A percentile compares a stretch with the other conserved stretches of the same genome.
These are phyloP conservation scores for Harpegnathos saltator DNA, from an alignment of 1,140 invertebrate genomes.

Conservation along the genomic window DNA sequence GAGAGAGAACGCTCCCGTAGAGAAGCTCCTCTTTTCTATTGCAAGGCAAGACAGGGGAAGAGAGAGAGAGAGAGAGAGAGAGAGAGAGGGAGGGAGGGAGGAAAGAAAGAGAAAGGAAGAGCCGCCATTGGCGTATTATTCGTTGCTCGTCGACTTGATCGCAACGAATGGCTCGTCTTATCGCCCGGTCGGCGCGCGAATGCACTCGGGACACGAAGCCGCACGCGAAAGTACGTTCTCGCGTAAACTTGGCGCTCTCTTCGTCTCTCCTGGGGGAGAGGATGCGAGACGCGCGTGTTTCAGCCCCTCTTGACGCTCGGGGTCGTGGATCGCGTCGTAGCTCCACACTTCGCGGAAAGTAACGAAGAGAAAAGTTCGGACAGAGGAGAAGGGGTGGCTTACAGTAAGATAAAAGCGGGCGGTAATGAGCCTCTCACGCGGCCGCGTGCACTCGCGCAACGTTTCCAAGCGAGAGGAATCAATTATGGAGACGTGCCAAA, in stretches of 20 bases:
- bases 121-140: not conserved
- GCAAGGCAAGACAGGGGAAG: too few species aligned
- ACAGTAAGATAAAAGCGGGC: slow-evolving; percentile 17
- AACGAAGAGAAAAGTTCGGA: slow-evolving; percentile 17
- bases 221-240: slow-evolving; percentile 16
- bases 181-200: not conserved
- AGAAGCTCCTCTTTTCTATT: too few species aligned
- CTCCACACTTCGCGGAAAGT: slow-evolving; percentile 13
- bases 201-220: slow-evolving; percentile 13
- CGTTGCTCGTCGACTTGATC: slow-evolving; percentile 18
- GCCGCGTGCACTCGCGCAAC: not conserved
- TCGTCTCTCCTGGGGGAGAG: too few species aligned
- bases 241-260: slow-evolving; percentile 18
- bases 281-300: too few species aligned
- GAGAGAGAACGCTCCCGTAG: too few species aligned
- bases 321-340: too few species aligned
- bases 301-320: too few species aligned
- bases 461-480: slow-evolving; percentile 33
- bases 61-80: too few species aligned
- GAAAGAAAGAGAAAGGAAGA: too few species aligned
- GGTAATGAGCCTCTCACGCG: slow-evolving; percentile 22
- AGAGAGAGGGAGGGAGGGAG: too few species aligned
- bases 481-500: slow-evolving; percentile 55
- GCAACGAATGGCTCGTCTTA: slow-evolving; percentile 14
- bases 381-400: too few species aligned